phyloP scores from a whole-genome alignment of 2,888 invertebrate genomes.

The Tenthredo distinguenda region DNA sequence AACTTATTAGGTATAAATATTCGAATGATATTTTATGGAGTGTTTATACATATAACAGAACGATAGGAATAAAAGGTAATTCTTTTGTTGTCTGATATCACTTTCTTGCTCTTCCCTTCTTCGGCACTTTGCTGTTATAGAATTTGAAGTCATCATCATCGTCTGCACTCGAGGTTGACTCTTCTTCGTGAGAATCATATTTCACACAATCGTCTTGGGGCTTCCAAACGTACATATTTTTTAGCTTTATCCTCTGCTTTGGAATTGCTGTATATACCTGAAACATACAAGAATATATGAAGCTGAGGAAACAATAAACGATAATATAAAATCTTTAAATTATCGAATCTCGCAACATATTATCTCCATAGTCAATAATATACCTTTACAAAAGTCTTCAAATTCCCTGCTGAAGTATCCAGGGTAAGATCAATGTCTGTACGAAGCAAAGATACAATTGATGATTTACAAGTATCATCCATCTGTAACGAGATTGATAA shows the following conservation, averaged over 20 bases:
- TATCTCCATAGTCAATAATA: background rate
- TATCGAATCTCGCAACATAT: background rate
- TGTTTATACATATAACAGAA: background rate
- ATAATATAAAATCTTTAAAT: background rate
- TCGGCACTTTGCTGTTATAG: background rate
- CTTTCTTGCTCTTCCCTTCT: background rate
- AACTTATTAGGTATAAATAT: background rate
- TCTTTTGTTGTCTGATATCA: background rate
- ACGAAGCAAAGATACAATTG: slow-evolving; percentile 23
- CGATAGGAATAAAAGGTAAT: background rate
- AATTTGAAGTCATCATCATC: slow-evolving; percentile 18
- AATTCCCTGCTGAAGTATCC: background rate
- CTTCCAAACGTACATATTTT: slow-evolving; percentile 30
- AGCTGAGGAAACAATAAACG: background rate
- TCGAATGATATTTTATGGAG: background rate
- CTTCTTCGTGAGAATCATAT: background rate
- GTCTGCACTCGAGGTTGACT: background rate
- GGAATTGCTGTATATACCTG: slow-evolving; percentile 23
- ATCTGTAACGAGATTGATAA: background rate
- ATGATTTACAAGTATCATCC: slow-evolving; percentile 23
- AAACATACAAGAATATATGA: background rate
- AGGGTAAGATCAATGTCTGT: slow-evolving; percentile 36
- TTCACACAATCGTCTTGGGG: background rate
- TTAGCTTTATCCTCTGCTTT: slow-evolving; percentile 16
- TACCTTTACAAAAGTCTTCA: slow-evolving; percentile 32